Base-by-base conservation (phyloP, 2,797 vertebrate genomes). In the Spondyliosoma cantharus region DNA sequence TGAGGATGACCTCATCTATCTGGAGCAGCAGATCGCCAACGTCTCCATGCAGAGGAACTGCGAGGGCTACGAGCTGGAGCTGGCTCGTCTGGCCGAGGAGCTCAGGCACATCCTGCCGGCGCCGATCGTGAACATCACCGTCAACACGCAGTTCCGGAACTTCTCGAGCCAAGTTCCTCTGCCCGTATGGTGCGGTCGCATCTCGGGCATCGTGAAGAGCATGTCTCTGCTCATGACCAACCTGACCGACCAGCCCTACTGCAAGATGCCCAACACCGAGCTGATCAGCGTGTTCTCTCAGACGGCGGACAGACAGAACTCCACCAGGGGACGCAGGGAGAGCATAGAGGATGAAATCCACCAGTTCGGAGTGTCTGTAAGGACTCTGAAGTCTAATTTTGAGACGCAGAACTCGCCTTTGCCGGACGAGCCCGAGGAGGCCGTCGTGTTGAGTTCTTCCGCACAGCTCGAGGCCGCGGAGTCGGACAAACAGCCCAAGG, bases 301-400 rank as follows among this genome's bases (percentile, higher is more conserved):
- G 89, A 90, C 84, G 7, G 88, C 92, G 2, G 90, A 94, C 16
- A 90, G 92, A 27, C 92, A 88, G 65, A 90, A 84, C 81, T 92
- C 89, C 76, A 89, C 78, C 62, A 88, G 92, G 50, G 94, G 92
- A 24, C 92, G 93, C 76, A 92, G 93, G 75, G 94, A 94, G 43
- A 93, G 91, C 62, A 94, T 96, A 0, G 95, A 97, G 87, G 93
- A 93, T 0, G 97, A 99, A 87, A 97, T 99, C 80, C 95, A 95
- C 20, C 94, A 97, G 76, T 97, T 94, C 11, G 97, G 98, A 0
- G 96, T 99, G 29, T 98, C 97, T 0, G 98, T 99, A 53, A 91
- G 90, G 85, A 96, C 92, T 19, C 92, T 99, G 37, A 97, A 96
- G 20, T 95, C 94, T 1, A 96, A 95, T 85, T 99, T 99, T 71